These are phyloP conservation scores for Octopus sinensis DNA, from an alignment of 1,140 invertebrate species.

Conservation along the genomic window DNA sequence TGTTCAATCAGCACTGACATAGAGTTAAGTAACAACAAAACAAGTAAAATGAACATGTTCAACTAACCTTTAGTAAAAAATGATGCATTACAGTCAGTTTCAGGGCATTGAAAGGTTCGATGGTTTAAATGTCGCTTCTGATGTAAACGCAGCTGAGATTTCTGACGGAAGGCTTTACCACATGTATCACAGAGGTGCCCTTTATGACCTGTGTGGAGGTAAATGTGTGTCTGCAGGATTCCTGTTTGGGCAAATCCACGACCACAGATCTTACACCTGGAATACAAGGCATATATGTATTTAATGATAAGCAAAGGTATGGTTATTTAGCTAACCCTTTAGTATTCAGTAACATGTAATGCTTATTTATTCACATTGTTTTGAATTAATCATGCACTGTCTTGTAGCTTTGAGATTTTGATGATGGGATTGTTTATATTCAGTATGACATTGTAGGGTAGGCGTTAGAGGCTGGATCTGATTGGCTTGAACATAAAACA, in stretches of 20 bases:
- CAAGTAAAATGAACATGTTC: constrained; percentile 17
- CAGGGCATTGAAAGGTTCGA: constrained; percentile 48
- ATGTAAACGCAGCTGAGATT: constrained; percentile 56
- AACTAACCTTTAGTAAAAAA: constrained; percentile 55
- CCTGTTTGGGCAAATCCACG: constrained; percentile 55
- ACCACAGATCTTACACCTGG: constrained; percentile 55
- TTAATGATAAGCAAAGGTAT: too few relatives aligned
- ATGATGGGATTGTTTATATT: too few relatives aligned
- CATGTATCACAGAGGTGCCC: constrained; percentile 57
- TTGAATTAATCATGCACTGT: too few relatives aligned
- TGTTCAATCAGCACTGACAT: too few relatives aligned
- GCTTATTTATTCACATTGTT: too few relatives aligned
- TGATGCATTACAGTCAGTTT: constrained; percentile 44
- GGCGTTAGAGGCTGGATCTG: too few relatives aligned
- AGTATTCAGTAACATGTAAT: too few relatives aligned
- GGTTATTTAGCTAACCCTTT: too few relatives aligned
- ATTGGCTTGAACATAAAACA: too few relatives aligned
- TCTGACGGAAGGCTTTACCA: constrained; percentile 59
- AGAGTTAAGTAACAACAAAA: neutral
- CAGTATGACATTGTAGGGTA: too few relatives aligned
- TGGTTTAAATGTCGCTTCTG: constrained; percentile 54
- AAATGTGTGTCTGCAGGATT: constrained; percentile 57
- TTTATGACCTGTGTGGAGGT: constrained; percentile 54
- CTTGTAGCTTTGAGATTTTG: too few relatives aligned
- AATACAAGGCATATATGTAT: constrained; percentile 10